Evolutionary conservation across 2,797 vertebrate species (phyloP), one percentile per base, ranked within the genome.

Genomic region (Chanos chanos): DNA sequence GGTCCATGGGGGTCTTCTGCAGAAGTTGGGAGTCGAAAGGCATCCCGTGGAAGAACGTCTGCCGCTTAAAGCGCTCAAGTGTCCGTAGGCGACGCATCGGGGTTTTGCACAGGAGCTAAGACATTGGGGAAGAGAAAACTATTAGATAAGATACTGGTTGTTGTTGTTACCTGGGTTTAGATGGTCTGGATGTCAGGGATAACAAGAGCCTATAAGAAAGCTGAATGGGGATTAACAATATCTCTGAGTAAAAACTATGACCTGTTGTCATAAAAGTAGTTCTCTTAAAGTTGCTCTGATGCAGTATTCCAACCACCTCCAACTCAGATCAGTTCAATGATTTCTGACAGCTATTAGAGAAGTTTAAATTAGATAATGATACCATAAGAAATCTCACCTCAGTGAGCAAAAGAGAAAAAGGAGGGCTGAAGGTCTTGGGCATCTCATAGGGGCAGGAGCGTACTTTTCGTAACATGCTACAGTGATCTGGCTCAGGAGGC

Each of bases 61-160:
- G 93, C 62, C 79, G 80, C 74, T 89, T 84, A 73, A 94, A 94
- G 64, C 85, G 86, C 65, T 94, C 89, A 64, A 94, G 87, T 43
- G 89, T 89, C 59, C 80, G 90, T 39, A 92, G 89, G 16, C 92
- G 89, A 40, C 69, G 77, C 39, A 77, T 48, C 7, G 92, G 91
- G 43, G 87, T 88, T 77, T 89, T 91, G 77, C 90, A 92, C 76
- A 97, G 82, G 70, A 97, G 89, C 94, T 97, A 73, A 58, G 54
- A 19, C 1, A 30, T 52, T 6, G 13, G 18, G 31, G 43, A 3
- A 16, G 41, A 7, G 1, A n/a, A 50, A 7, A 2, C 43, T 1
- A 7, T n/a, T 13, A 13, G 47, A 25, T 13, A n/a, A n/a, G n/a
- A n/a, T n/a, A n/a, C n/a, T n/a, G n/a, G n/a, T n/a, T n/a, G n/a